Percentiles rank a stretch among this genome's conserved stretches.
phyloP scores from a whole-genome alignment of 2,888 invertebrate species.

The Drosophila koepferae region DNA sequence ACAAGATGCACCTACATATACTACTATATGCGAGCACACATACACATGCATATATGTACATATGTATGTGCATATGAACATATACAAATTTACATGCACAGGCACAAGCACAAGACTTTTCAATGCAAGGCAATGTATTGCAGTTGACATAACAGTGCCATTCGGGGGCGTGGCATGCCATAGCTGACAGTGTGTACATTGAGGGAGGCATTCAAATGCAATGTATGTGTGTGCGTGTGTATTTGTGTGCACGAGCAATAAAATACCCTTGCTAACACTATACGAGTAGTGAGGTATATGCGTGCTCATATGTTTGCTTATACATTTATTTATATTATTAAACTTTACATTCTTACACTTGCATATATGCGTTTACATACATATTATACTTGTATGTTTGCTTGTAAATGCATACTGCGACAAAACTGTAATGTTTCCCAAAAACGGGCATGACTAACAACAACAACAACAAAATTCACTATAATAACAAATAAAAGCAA shows the following conservation, averaged over 20 bases:
- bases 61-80: too few species aligned
- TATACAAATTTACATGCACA: too few species aligned
- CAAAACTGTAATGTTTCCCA: conserved; percentile 8
- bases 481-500: conserved; percentile 22
- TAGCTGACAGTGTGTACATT: conserved; percentile 3
- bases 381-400: background rate
- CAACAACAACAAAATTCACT: conserved; percentile 14
- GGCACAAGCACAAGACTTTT: background rate
- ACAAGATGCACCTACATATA: conserved; percentile 19
- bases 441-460: conserved; percentile 7
- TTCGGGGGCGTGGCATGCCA: conserved; percentile 14
- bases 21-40: background rate
- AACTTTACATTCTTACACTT: background rate
- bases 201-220: conserved; percentile 2
- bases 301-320: background rate
- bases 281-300: background rate
- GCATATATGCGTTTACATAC: background rate
- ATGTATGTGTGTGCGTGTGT: background rate
- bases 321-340: background rate
- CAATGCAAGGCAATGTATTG: conserved; percentile 8
- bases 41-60: background rate
- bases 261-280: conserved; percentile 1
- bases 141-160: conserved; percentile 13
- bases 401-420: conserved; percentile 1
- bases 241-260: background rate